These are phyloP conservation scores for Panthera uncia DNA, from an alignment of 2,113 vertebrate species.

Conservation along the genomic window DNA sequence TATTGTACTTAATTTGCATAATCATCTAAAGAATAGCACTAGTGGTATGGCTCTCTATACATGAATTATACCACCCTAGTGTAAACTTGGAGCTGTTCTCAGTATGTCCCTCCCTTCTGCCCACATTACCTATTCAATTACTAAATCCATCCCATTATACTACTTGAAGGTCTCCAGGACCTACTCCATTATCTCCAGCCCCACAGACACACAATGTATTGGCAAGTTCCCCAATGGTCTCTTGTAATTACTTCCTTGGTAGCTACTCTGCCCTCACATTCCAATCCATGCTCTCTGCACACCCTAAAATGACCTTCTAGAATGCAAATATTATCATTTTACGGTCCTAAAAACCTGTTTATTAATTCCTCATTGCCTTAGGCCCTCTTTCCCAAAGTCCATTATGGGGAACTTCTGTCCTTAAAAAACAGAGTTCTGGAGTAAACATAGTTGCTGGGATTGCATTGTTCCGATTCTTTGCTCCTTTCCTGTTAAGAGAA, in stretches of 20 bases:
- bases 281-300: not conserved
- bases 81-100: not conserved
- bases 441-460: not conserved
- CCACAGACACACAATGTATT: not conserved
- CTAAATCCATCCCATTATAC: not conserved
- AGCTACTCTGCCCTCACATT: not conserved
- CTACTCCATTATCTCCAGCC: not conserved
- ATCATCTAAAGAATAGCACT: not conserved
- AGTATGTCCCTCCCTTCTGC: not conserved
- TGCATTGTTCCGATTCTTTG: not conserved
- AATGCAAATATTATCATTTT: not conserved
- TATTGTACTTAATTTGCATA: not conserved
- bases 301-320: not conserved
- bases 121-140: not conserved
- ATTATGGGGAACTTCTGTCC: not conserved
- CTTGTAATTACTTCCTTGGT: not conserved
- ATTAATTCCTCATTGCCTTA: not conserved
- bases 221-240: not conserved
- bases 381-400: not conserved
- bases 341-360: not conserved
- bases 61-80: not conserved
- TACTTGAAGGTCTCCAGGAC: not conserved
- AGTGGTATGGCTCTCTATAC: not conserved
- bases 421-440: not conserved
- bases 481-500: not conserved